Evolutionary conservation across 2,113 vertebrate species (phyloP).

Genomic region (Beaufortia kweichowensis): DNA sequence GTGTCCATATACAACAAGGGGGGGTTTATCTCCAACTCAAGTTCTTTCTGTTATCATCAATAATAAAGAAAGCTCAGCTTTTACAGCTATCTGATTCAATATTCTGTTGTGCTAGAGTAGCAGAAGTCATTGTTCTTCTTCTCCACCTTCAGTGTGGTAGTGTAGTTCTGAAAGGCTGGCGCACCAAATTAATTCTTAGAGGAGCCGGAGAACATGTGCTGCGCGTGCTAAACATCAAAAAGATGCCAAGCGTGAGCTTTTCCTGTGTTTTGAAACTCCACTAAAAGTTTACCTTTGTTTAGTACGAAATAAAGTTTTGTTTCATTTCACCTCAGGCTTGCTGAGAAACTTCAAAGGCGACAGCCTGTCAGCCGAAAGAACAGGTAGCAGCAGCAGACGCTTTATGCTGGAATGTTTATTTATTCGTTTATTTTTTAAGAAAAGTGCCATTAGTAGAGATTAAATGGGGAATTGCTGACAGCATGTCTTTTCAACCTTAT

Average conservation of each 20-base stretch:
- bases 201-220: constrained; percentile 8
- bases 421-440: constrained; percentile 5
- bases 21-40: constrained; percentile 37
- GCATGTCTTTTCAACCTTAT: not conserved
- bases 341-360: constrained; percentile 66
- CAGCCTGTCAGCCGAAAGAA: constrained; percentile 64
- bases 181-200: constrained; percentile 27
- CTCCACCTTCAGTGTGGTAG: constrained; percentile 10
- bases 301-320: constrained; percentile 49
- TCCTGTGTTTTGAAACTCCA: constrained; percentile 62
- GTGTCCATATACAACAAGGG: not conserved
- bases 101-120: constrained; percentile 62
- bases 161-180: not conserved
- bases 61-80: constrained; percentile 66
- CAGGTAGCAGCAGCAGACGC: not conserved
- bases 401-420: constrained; percentile 23
- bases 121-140: constrained; percentile 41
- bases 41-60: constrained; percentile 63
- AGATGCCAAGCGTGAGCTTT: constrained; percentile 52
- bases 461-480: not conserved
- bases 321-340: constrained; percentile 68
- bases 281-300: constrained; percentile 64
- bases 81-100: constrained; percentile 66
- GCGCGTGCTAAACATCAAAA: constrained; percentile 28
- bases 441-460: not conserved